Evolutionary conservation across 2,888 invertebrate species (phyloP).

Genomic region (Parasteatoda lunata): DNA sequence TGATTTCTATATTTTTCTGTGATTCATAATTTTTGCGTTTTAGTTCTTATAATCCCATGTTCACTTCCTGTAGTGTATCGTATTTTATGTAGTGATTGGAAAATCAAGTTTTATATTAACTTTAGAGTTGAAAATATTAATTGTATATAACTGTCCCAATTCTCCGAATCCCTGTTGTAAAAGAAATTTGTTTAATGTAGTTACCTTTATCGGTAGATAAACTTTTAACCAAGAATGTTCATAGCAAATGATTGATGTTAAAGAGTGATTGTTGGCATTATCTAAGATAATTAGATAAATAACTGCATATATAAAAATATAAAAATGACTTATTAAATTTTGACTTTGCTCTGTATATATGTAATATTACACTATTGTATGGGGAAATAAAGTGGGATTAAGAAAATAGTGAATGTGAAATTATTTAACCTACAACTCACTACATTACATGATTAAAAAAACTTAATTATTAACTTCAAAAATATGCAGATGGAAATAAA

Average conservation of each 20-base stretch:
- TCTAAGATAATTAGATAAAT: conserved; percentile 51
- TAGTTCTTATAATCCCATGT: conserved; percentile 12
- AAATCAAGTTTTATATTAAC: conserved; percentile 42
- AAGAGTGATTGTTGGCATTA: conserved; percentile 61
- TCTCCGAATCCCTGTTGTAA: conserved; percentile 54
- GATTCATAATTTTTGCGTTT: not conserved
- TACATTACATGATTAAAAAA: too few relatives aligned
- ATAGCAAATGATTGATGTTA: conserved; percentile 63
- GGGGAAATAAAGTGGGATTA: conserved; percentile 56
- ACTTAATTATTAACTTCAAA: too few relatives aligned
- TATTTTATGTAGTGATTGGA: conserved; percentile 40
- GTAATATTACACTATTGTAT: conserved; percentile 56
- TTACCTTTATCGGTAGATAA: conserved; percentile 50
- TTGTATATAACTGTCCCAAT: conserved; percentile 50
- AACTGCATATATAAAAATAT: conserved; percentile 37
- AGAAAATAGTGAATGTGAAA: not conserved
- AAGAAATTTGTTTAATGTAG: conserved; percentile 54
- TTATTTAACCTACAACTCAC: too few relatives aligned
- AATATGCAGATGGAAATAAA: too few relatives aligned
- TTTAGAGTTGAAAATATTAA: conserved; percentile 38
- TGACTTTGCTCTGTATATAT: conserved; percentile 62
- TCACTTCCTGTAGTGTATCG: conserved; percentile 44
- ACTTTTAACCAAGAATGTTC: conserved; percentile 64
- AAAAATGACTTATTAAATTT: conserved; percentile 62
- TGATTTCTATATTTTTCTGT: not conserved